Percentiles rank a stretch among this genome's conserved stretches.
Evolutionary conservation across 64 coral and sea anemone species (phyloP).

Genomic region (Dendronephthya gigantea): DNA sequence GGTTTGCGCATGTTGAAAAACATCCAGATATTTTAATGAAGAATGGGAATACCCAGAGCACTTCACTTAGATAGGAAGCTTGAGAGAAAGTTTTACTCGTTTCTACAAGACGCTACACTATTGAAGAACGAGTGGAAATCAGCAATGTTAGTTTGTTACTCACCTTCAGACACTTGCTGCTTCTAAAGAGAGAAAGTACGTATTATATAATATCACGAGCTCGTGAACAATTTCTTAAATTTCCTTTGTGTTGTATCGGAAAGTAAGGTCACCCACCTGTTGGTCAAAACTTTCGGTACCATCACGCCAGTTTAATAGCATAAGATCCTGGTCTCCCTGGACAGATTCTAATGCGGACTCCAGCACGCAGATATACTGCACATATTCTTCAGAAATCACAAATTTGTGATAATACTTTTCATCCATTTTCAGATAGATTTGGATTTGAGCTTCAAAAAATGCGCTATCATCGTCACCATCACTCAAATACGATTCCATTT

Average conservation of each 20-base stretch:
- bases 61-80: too few species aligned
- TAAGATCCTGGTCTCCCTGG: background rate
- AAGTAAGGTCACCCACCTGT: background rate
- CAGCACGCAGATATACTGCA: background rate
- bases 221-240: background rate
- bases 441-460: background rate
- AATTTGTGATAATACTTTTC: conserved; percentile 1
- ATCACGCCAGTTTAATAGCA: conserved; percentile 15
- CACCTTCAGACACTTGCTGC: background rate
- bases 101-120: too few species aligned
- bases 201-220: background rate
- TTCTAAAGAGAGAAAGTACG: background rate
- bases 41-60: too few species aligned
- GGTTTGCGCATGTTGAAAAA: too few species aligned
- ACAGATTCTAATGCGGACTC: background rate
- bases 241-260: too few species aligned
- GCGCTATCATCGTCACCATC: background rate
- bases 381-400: conserved; percentile 12
- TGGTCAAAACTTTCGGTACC: background rate
- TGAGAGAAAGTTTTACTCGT: too few species aligned
- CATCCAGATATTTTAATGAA: too few species aligned
- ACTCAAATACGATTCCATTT: background rate
- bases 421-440: conserved; percentile 8
- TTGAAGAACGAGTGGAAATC: too few species aligned
- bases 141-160: background rate